Evolutionary conservation across 1,140 invertebrate species (phyloP).

Genomic region (Zaprionus ghesquierei): DNA sequence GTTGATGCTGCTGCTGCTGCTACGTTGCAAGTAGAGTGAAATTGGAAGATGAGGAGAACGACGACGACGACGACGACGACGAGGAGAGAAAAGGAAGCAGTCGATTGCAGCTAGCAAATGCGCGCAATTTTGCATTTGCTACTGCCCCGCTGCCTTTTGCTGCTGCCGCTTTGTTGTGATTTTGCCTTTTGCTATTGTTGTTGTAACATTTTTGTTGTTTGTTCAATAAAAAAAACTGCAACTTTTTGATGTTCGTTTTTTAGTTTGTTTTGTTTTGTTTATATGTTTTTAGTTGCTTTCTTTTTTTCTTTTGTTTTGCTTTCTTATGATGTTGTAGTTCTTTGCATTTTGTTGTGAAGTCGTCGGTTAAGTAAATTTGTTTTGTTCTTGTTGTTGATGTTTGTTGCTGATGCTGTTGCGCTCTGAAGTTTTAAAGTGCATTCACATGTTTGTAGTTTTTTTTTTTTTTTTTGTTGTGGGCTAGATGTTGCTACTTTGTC

Average conservation of each 20-base stretch:
- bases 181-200: slow-evolving; percentile 22
- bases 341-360: slow-evolving; percentile 14
- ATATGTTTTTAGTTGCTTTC: slow-evolving; percentile 10
- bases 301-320: slow-evolving; percentile 9
- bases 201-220: slow-evolving; percentile 28
- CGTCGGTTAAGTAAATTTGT: slow-evolving; percentile 10
- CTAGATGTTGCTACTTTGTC: slow-evolving; percentile 19
- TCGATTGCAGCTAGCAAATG: slow-evolving; percentile 29
- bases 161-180: slow-evolving; percentile 1
- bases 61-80: slow-evolving; percentile 8
- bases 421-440: slow-evolving; percentile 22
- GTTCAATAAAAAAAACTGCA: too few species aligned
- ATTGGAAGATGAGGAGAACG: slow-evolving; percentile 7
- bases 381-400: slow-evolving; percentile 28
- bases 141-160: slow-evolving; percentile 13
- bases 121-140: slow-evolving; percentile 43
- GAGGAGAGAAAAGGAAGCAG: slow-evolving; percentile 23
- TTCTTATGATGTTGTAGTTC: slow-evolving; percentile 22
- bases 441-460: slow-evolving; percentile 19
- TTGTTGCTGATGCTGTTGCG: slow-evolving; percentile 5
- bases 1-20: slow-evolving; percentile 23
- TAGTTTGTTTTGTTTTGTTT: slow-evolving; percentile 1
- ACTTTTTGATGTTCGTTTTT: slow-evolving; percentile 5
- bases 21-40: slow-evolving; percentile 13
- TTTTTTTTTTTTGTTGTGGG: slow-evolving; percentile 15